Evolutionary conservation across 2,888 invertebrate genomes (phyloP).

Genomic region (Hecatera dysodea): DNA sequence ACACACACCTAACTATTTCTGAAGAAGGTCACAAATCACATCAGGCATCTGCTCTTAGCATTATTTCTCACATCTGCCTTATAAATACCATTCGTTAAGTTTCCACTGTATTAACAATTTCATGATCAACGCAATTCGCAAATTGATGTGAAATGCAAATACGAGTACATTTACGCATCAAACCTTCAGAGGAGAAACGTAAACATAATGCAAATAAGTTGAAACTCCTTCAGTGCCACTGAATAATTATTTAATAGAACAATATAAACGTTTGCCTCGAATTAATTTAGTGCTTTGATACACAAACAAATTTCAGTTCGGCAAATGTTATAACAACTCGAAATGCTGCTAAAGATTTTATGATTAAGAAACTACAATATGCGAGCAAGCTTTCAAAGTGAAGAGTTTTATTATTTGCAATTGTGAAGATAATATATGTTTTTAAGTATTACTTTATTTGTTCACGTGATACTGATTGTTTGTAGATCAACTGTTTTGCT

Average conservation of each 20-base stretch:
- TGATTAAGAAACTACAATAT: constrained; percentile 10
- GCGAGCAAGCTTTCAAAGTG: neutral
- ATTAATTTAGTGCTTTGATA: constrained; percentile 40
- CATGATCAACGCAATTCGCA: neutral
- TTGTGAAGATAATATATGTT: neutral
- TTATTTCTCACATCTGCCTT: neutral
- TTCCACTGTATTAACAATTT: neutral
- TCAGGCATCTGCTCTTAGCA: neutral
- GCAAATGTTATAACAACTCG: constrained; percentile 31
- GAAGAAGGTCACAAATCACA: too few relatives aligned
- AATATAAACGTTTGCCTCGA: constrained; percentile 30
- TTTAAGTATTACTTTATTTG: neutral
- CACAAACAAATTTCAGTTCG: constrained; percentile 33
- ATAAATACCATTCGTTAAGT: neutral
- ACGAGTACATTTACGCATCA: constrained; percentile 10
- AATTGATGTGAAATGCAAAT: constrained; percentile 2
- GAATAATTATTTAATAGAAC: constrained; percentile 37
- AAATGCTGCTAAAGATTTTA: constrained; percentile 26
- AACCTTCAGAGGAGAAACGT: constrained; percentile 19
- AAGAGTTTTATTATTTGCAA: neutral
- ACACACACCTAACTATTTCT: too few relatives aligned
- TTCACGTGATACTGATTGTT: neutral
- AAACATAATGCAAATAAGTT: constrained; percentile 34
- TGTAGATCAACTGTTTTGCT: neutral
- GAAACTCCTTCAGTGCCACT: constrained; percentile 22